Percentiles rank a stretch among this genome's conserved stretches.
These are phyloP conservation scores for Dromiciops gliroides DNA, from an alignment of 2,113 vertebrate genomes.

Conservation along the genomic window DNA sequence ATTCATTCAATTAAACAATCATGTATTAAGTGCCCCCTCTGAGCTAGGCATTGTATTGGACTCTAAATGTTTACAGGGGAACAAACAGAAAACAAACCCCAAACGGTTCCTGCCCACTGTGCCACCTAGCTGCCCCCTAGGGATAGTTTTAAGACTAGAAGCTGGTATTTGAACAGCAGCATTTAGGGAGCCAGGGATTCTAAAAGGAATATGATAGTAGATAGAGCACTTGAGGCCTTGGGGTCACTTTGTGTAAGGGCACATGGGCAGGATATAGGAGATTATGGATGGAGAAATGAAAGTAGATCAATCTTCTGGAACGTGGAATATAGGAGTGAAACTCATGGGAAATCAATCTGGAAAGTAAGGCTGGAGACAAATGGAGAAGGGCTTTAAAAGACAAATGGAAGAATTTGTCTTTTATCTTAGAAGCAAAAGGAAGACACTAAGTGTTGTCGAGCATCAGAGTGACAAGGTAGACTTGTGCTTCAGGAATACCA, in stretches of 20 bases:
- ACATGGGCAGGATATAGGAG: neutral
- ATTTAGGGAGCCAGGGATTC: neutral
- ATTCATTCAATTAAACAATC: too few species aligned
- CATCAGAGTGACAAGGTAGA: neutral
- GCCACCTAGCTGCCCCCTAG: too few species aligned
- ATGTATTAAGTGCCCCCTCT: too few species aligned
- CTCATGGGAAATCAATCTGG: neutral
- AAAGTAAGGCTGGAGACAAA: neutral
- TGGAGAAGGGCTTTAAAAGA: neutral
- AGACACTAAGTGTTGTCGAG: neutral
- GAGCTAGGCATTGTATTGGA: too few species aligned
- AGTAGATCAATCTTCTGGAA: neutral
- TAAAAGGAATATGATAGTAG: neutral
- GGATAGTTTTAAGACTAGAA: neutral
- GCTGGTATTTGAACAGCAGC: neutral
- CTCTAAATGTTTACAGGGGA: too few species aligned
- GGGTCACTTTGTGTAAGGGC: neutral
- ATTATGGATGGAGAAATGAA: neutral
- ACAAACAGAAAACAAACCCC: too few species aligned
- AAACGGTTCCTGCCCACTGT: too few species aligned
- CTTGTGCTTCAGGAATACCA: too few species aligned
- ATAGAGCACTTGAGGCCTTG: neutral
- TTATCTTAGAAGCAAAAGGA: too few species aligned
- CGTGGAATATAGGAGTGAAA: neutral
- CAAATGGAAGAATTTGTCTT: neutral